These are phyloP conservation scores for Haliclystus octoradiatus DNA, from an alignment of 30 jellyfish, hydroid and myxozoan species.

Conservation along the genomic window DNA sequence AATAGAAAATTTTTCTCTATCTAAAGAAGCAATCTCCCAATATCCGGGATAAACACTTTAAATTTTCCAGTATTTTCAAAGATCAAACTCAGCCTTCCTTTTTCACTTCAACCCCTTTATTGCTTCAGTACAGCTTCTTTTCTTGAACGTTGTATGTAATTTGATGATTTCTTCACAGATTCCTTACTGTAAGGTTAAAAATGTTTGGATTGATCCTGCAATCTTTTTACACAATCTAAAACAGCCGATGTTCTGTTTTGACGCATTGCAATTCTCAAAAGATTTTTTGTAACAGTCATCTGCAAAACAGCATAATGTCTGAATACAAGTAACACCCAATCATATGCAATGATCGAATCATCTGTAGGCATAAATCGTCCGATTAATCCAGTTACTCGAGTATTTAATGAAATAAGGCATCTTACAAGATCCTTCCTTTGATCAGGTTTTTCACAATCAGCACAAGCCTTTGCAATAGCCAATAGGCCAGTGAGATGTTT, in stretches of 20 bases:
- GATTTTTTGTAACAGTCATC: background rate
- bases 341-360: background rate
- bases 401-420: background rate
- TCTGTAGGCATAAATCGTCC: background rate
- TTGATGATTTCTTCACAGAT: background rate
- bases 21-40: too few relatives aligned
- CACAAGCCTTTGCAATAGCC: too few relatives aligned
- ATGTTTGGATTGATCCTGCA: background rate
- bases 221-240: background rate
- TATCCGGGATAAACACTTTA: too few relatives aligned
- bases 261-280: background rate
- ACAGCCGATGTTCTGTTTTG: background rate
- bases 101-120: too few relatives aligned
- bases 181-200: background rate
- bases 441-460: too few relatives aligned
- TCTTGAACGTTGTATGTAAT: background rate
- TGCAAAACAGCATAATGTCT: background rate
- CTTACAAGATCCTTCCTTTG: background rate
- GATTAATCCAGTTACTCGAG: background rate
- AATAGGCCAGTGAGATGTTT: too few relatives aligned
- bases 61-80: too few relatives aligned
- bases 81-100: too few relatives aligned
- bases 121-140: background rate
- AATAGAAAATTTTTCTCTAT: too few relatives aligned
- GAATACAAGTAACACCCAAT: background rate